Evolutionary conservation across 2,113 vertebrate species (phyloP).

Genomic region (Peromyscus leucopus): DNA sequence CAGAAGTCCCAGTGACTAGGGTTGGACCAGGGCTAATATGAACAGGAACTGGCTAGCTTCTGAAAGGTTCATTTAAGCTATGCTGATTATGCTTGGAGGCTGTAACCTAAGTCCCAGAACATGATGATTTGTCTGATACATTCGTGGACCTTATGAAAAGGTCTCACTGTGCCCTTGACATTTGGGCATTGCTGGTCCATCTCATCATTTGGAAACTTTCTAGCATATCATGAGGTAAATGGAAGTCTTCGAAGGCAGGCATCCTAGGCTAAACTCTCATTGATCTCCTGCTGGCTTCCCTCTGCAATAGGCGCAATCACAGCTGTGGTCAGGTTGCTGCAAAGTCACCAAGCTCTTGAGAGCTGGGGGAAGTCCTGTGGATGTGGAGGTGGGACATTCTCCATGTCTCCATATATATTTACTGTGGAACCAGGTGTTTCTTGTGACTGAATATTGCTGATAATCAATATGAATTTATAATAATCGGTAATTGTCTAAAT

Average conservation of each 20-base stretch:
- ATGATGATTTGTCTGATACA: not conserved
- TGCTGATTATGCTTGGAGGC: not conserved
- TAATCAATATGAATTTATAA: not conserved
- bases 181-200: too few relatives aligned
- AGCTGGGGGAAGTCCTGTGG: not conserved
- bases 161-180: not conserved
- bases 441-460: not conserved
- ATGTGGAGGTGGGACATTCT: accelerated
- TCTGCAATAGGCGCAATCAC: not conserved
- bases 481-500: conserved; percentile 58
- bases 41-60: accelerated
- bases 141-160: not conserved
- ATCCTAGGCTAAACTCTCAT: not conserved
- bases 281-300: accelerated
- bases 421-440: not conserved
- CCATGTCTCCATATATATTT: not conserved
- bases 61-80: accelerated
- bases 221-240: not conserved
- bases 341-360: not conserved
- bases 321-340: not conserved
- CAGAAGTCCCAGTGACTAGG: too few relatives aligned
- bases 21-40: not conserved
- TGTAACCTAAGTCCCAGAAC: not conserved
- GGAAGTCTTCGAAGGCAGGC: not conserved
- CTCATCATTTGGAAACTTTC: not conserved